Base-by-base conservation (phyloP, 2,113 vertebrate genomes). In the Pseudopodoces humilis region DNA sequence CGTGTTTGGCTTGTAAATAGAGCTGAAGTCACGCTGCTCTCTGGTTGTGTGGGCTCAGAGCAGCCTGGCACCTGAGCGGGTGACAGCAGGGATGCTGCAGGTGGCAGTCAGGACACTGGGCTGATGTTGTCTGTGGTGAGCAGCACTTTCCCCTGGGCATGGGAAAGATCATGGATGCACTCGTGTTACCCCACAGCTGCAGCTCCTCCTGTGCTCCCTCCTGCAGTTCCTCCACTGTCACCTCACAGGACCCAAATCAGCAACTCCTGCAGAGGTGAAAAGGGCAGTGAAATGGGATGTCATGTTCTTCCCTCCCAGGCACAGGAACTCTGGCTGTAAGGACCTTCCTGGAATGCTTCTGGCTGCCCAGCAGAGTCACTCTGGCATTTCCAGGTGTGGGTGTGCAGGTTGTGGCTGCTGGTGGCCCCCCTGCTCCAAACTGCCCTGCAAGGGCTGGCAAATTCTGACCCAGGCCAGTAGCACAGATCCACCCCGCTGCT, bases 221-320 rank as follows among this genome's bases (percentile, higher is more conserved):
- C 64, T 63, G 56, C 9, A 1, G 31, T 59, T 31, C 37, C 15
- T 67, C 28, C n/a, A 14, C 28, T 59, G 64, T 62, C 64, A 41
- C 43, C 2, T 4, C 3, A 0, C 0, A 0, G 41, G 65, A 58
- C 25, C 14, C 10, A 1, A 9, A 23, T 18, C 58, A 39, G 31
- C 83, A 35, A 63, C 76, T 88, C 67, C 28, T 30, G n/a, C 31
- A 52, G 72, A 47, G 59, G 3, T 49, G 19, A 69, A 15, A 1
- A 2, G 13, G 50, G 30, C 39, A 43, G 9, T 59, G 63, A 25
- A 35, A 43, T 43, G 25, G 4, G 20, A 10, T 17, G 25, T 25
- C 3, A 0, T 7, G 43, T 59, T 71, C 56, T 33, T 78, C 13
- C 30, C 33, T 86, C 17, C 47, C 23, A 23, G 58, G 71, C 80